These are phyloP conservation scores for Archegozetes longisetosus DNA, from an alignment of 1,140 invertebrate species.

Conservation along the genomic window DNA sequence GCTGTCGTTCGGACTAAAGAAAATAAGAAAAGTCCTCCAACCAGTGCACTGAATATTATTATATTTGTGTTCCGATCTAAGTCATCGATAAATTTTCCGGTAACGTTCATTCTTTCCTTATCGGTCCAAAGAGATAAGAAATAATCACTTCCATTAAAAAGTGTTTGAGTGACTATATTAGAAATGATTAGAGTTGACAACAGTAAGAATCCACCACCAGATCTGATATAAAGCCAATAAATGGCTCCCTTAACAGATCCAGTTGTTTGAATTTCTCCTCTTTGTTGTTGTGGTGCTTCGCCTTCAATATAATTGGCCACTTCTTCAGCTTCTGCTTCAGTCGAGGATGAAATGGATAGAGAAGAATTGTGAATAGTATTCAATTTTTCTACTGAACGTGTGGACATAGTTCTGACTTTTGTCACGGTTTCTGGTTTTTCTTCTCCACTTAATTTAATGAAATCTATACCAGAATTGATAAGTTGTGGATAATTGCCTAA, in stretches of 20 bases:
- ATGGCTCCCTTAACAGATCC: constrained; percentile 14
- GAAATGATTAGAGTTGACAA: constrained; percentile 14
- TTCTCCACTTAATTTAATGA: constrained; percentile 12
- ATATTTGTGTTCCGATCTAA: constrained; percentile 1
- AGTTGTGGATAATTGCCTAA: constrained; percentile 19
- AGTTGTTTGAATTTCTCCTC: constrained; percentile 2
- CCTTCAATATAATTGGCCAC: constrained; percentile 6
- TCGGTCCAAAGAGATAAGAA: constrained; percentile 19
- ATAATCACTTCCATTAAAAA: constrained; percentile 23
- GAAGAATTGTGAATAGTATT: not conserved
- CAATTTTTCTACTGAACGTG: too few relatives aligned
- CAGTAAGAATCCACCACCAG: constrained; percentile 20
- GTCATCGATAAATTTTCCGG: constrained; percentile 3
- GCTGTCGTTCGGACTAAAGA: constrained; percentile 40
- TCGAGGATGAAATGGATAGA: not conserved
- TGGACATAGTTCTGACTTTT: too few relatives aligned
- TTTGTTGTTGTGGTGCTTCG: constrained; percentile 1
- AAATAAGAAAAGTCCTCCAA: constrained; percentile 28
- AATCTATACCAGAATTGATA: constrained; percentile 17
- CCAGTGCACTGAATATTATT: constrained; percentile 29
- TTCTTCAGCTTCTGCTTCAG: not conserved
- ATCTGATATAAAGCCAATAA: constrained; percentile 21
- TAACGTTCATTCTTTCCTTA: not conserved
- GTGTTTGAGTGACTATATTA: constrained; percentile 19
- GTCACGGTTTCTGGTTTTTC: not conserved